phyloP scores from a whole-genome alignment of 2,888 invertebrate species.

The Eristalis arbustorum region DNA sequence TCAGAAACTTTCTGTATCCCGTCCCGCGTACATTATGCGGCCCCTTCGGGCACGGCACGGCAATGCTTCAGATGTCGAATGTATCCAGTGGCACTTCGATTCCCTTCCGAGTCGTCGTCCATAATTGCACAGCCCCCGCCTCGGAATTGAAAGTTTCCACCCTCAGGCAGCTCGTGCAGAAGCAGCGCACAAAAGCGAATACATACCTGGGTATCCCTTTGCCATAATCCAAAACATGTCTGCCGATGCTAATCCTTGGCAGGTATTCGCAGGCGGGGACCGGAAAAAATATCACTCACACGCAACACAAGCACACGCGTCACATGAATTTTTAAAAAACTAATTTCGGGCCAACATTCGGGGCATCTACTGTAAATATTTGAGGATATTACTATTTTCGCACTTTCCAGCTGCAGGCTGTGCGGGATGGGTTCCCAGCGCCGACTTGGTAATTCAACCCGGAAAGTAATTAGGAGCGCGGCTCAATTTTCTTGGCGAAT shows the following conservation, averaged over 20 bases:
- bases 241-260: slow-evolving; percentile 50
- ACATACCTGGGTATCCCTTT: slow-evolving; percentile 36
- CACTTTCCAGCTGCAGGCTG: slow-evolving; percentile 21
- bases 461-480: slow-evolving; percentile 44
- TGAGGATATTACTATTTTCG: slow-evolving; percentile 37
- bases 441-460: slow-evolving; percentile 11
- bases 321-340: slow-evolving; percentile 62
- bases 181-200: slow-evolving; percentile 1
- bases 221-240: slow-evolving; percentile 54
- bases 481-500: slow-evolving; percentile 45
- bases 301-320: slow-evolving; percentile 23
- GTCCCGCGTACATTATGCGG: not conserved
- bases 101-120: not conserved
- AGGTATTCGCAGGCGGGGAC: slow-evolving; percentile 11
- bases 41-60: not conserved
- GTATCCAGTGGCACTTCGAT: not conserved
- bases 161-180: slow-evolving; percentile 28
- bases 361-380: slow-evolving; percentile 48
- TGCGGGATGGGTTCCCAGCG: not conserved
- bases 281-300: slow-evolving; percentile 19
- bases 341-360: slow-evolving; percentile 40
- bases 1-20: not conserved
- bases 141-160: slow-evolving; percentile 8
- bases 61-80: not conserved
- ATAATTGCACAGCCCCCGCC: not conserved